Evolutionary conservation across 2,113 vertebrate genomes (phyloP).

Genomic region (Phyllostomus discolor): DNA sequence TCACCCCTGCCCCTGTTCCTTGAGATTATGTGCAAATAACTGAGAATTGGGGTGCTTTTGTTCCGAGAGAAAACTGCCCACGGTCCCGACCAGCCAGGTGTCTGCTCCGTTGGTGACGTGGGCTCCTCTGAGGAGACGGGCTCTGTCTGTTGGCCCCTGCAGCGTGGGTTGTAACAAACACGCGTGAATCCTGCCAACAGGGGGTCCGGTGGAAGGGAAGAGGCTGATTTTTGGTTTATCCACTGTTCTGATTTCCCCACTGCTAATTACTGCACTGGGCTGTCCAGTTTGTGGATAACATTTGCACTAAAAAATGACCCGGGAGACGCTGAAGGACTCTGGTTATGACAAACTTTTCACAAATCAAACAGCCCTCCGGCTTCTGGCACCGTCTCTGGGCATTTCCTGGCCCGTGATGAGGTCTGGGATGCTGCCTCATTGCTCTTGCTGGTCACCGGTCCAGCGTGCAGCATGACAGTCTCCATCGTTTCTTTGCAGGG

Average conservation of each 20-base stretch:
- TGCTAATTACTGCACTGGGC: not conserved
- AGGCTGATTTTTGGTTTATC: not conserved
- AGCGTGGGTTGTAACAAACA: not conserved
- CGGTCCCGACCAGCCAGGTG: not conserved
- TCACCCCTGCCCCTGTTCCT: not conserved
- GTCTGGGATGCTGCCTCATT: not conserved
- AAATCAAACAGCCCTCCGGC: not conserved
- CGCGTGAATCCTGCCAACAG: not conserved
- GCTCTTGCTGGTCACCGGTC: not conserved
- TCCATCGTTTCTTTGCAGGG: not conserved
- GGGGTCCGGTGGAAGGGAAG: not conserved
- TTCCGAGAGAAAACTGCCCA: not conserved
- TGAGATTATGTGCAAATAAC: not conserved
- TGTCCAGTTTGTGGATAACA: not conserved
- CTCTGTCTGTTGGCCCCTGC: not conserved
- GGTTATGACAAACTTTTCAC: not conserved
- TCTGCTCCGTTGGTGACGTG: not conserved
- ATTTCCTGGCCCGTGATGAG: not conserved
- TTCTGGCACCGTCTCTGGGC: not conserved
- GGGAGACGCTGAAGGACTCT: not conserved
- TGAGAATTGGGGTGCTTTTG: not conserved
- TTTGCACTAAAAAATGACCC: conserved; percentile 18
- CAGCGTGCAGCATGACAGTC: not conserved
- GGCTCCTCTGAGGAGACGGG: not conserved
- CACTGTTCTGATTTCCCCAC: not conserved